phyloP scores from a whole-genome alignment of 1,140 invertebrate species.

The Papilio polytes region DNA sequence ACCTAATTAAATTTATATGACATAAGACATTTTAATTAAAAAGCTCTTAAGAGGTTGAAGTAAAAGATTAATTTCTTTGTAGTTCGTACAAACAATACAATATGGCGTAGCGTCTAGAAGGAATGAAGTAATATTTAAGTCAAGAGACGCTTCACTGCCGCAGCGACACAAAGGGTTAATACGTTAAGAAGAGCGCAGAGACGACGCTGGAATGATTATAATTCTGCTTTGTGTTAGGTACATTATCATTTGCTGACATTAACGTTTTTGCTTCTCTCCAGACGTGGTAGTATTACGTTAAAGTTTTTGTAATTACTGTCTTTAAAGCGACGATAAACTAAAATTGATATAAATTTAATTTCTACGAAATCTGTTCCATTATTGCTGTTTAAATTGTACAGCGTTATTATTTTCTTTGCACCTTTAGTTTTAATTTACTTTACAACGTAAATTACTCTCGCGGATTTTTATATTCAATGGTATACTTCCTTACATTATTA shows the following conservation, averaged over 20 bases:
- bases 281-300: not conserved
- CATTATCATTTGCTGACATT: conserved; percentile 18
- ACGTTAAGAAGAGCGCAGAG: conserved; percentile 12
- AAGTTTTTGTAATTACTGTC: conserved; percentile 5
- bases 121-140: conserved; percentile 26
- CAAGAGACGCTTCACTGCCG: conserved; percentile 19
- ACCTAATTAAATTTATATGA: not conserved
- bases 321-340: not conserved
- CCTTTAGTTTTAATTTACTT: not conserved
- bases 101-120: conserved; percentile 6
- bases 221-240: conserved; percentile 20
- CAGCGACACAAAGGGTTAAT: conserved; percentile 24
- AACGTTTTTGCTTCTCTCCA: conserved; percentile 8
- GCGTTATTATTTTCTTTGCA: not conserved
- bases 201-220: conserved; percentile 25
- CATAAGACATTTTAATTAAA: conserved; percentile 3
- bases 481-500: not conserved
- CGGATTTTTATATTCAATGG: not conserved
- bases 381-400: not conserved
- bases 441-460: not conserved
- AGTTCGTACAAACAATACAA: conserved; percentile 18
- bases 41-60: not conserved
- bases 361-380: not conserved
- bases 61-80: not conserved
- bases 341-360: not conserved